Percentiles rank a stretch among this genome's conserved stretches.
Evolutionary conservation across 2,113 vertebrate genomes (phyloP).

Genomic region (Tautogolabrus adspersus): DNA sequence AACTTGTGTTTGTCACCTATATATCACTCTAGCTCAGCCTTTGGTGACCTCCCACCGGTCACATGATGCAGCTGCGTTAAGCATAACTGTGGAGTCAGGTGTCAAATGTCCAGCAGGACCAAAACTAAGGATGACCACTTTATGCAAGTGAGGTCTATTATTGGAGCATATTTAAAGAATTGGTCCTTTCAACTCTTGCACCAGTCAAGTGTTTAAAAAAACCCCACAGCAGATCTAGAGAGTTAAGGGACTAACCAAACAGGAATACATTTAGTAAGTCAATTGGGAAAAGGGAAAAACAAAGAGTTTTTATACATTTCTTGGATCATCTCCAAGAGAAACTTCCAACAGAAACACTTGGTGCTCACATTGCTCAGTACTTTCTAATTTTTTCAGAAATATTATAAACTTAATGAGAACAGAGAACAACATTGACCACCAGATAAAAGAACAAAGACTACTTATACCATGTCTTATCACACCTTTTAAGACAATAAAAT

Average conservation of each 20-base stretch:
- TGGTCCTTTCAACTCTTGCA: background rate
- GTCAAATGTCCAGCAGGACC: constrained; percentile 13
- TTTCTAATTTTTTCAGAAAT: no score
- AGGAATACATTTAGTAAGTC: no score
- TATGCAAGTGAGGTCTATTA: background rate
- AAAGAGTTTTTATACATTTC: no score
- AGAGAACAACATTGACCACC: no score
- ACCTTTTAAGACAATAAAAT: background rate
- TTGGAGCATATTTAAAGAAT: constrained; percentile 1
- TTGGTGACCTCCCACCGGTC: background rate
- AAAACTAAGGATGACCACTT: constrained; percentile 44
- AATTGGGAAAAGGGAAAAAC: no score
- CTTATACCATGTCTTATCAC: background rate
- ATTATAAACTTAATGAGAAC: no score
- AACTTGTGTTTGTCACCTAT: no score
- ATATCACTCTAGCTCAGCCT: background rate
- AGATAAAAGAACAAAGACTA: no score
- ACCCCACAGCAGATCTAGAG: background rate
- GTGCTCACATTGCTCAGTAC: no score
- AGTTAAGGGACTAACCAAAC: background rate
- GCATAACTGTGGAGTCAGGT: constrained; percentile 33
- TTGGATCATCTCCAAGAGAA: no score
- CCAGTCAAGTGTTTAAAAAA: background rate
- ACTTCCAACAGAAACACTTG: no score
- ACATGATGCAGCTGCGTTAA: background rate